Conservation (phyloP, 2,797 vertebrate species). For the Ceyx erithaca region DNA sequence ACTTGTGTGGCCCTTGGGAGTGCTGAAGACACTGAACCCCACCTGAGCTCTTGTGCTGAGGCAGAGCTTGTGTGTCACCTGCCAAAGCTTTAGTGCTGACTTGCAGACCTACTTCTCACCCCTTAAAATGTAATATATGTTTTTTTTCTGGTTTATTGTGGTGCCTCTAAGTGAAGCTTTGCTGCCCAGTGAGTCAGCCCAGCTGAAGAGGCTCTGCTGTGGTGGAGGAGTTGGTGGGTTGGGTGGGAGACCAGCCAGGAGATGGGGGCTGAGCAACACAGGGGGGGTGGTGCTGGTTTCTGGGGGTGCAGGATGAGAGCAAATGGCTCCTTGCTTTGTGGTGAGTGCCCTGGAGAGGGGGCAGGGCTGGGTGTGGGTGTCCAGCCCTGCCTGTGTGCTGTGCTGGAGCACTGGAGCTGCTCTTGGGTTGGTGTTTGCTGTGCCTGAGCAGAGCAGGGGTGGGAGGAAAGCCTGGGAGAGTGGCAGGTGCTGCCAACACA, state of each 20-base stretch:
- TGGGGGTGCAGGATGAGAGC: background rate
- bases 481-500: background rate
- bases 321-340: accelerated
- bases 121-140: too few relatives aligned
- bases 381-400: accelerated
- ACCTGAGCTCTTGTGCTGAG: accelerated
- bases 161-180: accelerated
- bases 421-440: background rate
- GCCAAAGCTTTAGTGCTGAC: too few relatives aligned
- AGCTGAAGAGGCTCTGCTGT: accelerated
- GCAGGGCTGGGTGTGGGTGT: background rate
- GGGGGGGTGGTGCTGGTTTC: background rate
- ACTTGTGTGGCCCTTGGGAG: background rate
- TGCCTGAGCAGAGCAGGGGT: accelerated
- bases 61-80: accelerated
- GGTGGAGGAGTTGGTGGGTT: background rate
- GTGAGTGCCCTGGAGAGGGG: background rate
- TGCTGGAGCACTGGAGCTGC: accelerated
- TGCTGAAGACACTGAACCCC: background rate
- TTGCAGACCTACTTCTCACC: too few relatives aligned
- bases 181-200: background rate
- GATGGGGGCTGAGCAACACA: background rate
- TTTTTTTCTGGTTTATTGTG: accelerated
- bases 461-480: background rate
- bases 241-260: background rate